Conservation (phyloP, 2,888 invertebrate genomes). For the Muschampia plurimacula region DNA sequence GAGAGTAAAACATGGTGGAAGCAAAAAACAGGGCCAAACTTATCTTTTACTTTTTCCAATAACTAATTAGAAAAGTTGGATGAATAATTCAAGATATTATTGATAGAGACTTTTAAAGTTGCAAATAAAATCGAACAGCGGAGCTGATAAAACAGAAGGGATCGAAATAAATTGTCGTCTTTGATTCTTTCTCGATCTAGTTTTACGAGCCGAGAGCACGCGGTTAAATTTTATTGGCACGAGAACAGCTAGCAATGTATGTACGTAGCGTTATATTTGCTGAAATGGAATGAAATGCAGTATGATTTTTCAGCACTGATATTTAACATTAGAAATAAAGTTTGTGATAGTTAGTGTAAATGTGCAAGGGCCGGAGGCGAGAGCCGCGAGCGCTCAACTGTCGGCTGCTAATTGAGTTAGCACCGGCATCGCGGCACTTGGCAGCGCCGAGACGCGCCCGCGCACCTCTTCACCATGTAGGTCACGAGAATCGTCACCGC, state of each 20-base stretch:
- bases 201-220: slow-evolving; percentile 17
- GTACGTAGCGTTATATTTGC: too few relatives aligned
- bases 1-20: too few relatives aligned
- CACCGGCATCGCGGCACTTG: slow-evolving; percentile 42
- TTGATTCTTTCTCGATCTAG: slow-evolving; percentile 4
- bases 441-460: slow-evolving; percentile 27
- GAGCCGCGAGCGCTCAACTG: slow-evolving; percentile 48
- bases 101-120: not conserved
- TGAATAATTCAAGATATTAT: not conserved
- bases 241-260: not conserved
- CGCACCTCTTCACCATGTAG: slow-evolving; percentile 51
- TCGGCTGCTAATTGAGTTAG: slow-evolving; percentile 61
- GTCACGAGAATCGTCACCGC: slow-evolving; percentile 50
- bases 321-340: too few relatives aligned
- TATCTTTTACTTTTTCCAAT: too few relatives aligned
- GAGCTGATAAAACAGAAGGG: not conserved
- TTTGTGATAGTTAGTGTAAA: not conserved
- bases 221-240: slow-evolving; percentile 22
- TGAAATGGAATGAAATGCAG: too few relatives aligned
- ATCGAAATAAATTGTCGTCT: not conserved
- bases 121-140: not conserved
- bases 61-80: not conserved
- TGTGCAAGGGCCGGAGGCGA: not conserved
- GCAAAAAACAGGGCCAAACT: too few relatives aligned
- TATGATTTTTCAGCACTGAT: not conserved